Percentiles rank a stretch among this genome's conserved stretches.
Evolutionary conservation across 1,140 invertebrate species (phyloP).

Genomic region (Uloborus diversus): DNA sequence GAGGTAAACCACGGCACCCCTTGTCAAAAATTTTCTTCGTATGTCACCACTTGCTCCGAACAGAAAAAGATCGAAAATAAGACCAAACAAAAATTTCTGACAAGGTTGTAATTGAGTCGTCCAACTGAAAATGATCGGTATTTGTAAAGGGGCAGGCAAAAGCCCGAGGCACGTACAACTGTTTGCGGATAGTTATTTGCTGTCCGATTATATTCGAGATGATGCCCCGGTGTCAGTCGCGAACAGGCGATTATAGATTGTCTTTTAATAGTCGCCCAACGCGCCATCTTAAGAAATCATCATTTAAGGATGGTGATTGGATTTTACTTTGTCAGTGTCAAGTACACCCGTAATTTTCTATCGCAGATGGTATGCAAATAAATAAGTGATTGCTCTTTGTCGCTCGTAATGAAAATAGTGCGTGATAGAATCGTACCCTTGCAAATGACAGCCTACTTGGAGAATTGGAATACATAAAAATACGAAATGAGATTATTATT

Average conservation of each 20-base stretch:
- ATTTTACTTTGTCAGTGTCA: conserved; percentile 16
- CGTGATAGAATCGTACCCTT: too few species aligned
- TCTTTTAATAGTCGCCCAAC: conserved; percentile 20
- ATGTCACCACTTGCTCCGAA: conserved; percentile 6
- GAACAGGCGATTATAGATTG: conserved; percentile 21
- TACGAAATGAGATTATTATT: too few species aligned
- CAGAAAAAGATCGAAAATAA: neutral
- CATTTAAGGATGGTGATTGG: conserved; percentile 19
- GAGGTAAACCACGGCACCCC: conserved; percentile 8
- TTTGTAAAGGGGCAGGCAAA: conserved; percentile 7
- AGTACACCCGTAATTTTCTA: conserved; percentile 1
- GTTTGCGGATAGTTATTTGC: neutral
- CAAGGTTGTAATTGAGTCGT: conserved; percentile 31
- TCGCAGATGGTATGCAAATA: conserved; percentile 7
- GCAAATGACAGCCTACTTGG: too few species aligned
- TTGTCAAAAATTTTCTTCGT: conserved; percentile 38
- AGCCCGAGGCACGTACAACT: conserved; percentile 12
- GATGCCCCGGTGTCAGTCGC: conserved; percentile 17
- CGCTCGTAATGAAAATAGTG: too few species aligned
- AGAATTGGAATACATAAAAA: too few species aligned
- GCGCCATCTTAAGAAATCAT: neutral
- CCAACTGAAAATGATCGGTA: conserved; percentile 6
- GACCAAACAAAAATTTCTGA: conserved; percentile 10
- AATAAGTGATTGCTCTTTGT: too few species aligned
- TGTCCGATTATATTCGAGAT: conserved; percentile 9